Evolutionary conservation across 2,113 vertebrate species (phyloP).

Genomic region (Callopanchax toddi): DNA sequence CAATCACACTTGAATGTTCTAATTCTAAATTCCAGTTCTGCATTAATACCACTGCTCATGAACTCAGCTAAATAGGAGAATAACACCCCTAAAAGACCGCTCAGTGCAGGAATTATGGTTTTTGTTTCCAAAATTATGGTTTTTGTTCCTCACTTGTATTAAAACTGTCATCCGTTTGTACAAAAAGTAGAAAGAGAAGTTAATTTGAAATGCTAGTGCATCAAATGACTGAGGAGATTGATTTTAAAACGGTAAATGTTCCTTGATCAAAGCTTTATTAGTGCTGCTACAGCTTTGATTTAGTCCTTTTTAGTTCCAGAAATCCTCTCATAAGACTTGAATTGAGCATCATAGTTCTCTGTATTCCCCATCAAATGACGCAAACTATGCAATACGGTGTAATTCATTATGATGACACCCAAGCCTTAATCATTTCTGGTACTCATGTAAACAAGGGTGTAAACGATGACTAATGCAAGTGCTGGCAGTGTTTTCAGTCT

Average conservation of each 20-base stretch:
- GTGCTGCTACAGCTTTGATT: not conserved
- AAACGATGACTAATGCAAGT: slow-evolving; percentile 28
- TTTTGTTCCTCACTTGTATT: too few relatives aligned
- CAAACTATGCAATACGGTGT: not conserved
- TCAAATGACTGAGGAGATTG: not conserved
- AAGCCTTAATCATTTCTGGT: slow-evolving; percentile 49
- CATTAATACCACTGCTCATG: not conserved
- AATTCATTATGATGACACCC: slow-evolving; percentile 36
- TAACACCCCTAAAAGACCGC: not conserved
- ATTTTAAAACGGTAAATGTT: not conserved
- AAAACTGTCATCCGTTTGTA: too few relatives aligned
- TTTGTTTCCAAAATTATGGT: too few relatives aligned
- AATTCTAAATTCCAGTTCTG: not conserved
- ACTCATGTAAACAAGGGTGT: slow-evolving; percentile 57
- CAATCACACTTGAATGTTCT: slow-evolving; percentile 19
- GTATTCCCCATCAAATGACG: slow-evolving; percentile 16
- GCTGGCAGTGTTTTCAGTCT: slow-evolving; percentile 68
- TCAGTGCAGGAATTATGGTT: not conserved
- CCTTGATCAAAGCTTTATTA: slow-evolving; percentile 8
- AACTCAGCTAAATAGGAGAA: slow-evolving; percentile 21
- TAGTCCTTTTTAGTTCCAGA: slow-evolving; percentile 19
- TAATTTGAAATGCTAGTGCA: slow-evolving; percentile 2
- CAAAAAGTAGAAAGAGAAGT: too few relatives aligned
- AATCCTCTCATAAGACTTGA: not conserved
- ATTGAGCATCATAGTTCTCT: slow-evolving; percentile 5